A percentile compares a stretch with the other conserved stretches of the same genome.
Conservation (phyloP, 2,888 invertebrate genomes). For the Allacma fusca region DNA sequence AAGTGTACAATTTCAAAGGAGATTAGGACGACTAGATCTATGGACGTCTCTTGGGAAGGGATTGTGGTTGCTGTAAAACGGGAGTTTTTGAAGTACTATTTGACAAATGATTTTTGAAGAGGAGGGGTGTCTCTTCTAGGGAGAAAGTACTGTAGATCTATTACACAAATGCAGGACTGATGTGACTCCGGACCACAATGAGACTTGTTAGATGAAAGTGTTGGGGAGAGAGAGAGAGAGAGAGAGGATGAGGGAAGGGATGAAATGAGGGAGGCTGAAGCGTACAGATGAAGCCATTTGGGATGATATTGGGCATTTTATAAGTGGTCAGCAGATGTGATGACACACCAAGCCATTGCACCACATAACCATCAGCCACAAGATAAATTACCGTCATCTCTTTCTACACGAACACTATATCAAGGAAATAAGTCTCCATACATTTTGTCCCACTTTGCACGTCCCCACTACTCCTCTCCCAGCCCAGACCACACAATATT, state of each 20-base stretch:
- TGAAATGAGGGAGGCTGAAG: constrained; percentile 27
- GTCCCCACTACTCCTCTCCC: background rate
- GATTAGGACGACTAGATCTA: too few relatives aligned
- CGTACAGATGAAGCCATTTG: constrained; percentile 47
- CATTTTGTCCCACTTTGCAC: constrained; percentile 10
- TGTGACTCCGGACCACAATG: background rate
- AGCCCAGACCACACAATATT: background rate
- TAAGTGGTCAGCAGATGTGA: constrained; percentile 50
- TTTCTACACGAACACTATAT: constrained; percentile 13
- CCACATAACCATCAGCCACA: constrained; percentile 47
- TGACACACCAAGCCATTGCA: constrained; percentile 46
- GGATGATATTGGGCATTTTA: constrained; percentile 45
- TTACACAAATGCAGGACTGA: background rate
- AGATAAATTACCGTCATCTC: constrained; percentile 49
- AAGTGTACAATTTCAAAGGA: too few relatives aligned
- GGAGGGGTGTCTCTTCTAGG: too few relatives aligned
- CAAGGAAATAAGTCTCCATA: background rate
- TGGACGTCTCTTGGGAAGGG: too few relatives aligned
- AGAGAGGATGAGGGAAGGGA: background rate
- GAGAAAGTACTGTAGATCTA: too few relatives aligned
- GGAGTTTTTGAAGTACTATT: too few relatives aligned
- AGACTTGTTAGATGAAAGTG: background rate
- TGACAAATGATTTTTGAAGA: too few relatives aligned
- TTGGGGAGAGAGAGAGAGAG: background rate
- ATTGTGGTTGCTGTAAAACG: too few relatives aligned